Evolutionary conservation across 2,797 vertebrate genomes (phyloP).

Genomic region (Manis javanica): DNA sequence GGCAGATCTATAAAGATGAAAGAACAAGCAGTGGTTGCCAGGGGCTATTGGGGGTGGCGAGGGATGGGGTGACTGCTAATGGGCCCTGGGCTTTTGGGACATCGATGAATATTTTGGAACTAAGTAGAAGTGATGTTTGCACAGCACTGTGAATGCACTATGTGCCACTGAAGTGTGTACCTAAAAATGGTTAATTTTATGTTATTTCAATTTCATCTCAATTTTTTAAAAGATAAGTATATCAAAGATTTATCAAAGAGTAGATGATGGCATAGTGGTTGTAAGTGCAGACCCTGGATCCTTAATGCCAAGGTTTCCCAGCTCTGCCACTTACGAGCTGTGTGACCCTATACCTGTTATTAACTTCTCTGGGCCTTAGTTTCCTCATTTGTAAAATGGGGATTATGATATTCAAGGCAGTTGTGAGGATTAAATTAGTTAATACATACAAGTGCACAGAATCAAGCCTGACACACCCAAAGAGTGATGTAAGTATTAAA

Average conservation of each 20-base stretch:
- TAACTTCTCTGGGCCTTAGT: not conserved
- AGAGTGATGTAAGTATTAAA: not conserved
- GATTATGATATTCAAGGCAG: not conserved
- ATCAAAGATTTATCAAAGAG: not conserved
- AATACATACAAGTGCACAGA: fast-evolving
- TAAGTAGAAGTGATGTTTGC: too few species aligned
- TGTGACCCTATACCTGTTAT: not conserved
- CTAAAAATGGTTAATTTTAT: not conserved
- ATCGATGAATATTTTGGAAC: not conserved
- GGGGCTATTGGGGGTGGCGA: not conserved
- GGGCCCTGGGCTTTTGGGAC: not conserved
- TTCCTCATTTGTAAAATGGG: not conserved
- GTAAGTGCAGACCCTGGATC: too few species aligned
- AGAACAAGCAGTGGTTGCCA: fast-evolving
- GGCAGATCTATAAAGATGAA: fast-evolving
- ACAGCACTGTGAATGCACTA: fast-evolving
- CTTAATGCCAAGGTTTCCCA: not conserved
- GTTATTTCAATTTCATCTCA: not conserved
- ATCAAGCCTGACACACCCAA: not conserved
- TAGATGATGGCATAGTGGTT: fast-evolving
- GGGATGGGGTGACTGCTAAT: not conserved
- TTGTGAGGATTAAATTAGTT: too few species aligned
- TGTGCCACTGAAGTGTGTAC: fast-evolving
- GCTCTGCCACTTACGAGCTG: not conserved
- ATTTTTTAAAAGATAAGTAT: not conserved